Conservation (phyloP, 2,113 vertebrate species). For the Corythoichthys intestinalis region DNA sequence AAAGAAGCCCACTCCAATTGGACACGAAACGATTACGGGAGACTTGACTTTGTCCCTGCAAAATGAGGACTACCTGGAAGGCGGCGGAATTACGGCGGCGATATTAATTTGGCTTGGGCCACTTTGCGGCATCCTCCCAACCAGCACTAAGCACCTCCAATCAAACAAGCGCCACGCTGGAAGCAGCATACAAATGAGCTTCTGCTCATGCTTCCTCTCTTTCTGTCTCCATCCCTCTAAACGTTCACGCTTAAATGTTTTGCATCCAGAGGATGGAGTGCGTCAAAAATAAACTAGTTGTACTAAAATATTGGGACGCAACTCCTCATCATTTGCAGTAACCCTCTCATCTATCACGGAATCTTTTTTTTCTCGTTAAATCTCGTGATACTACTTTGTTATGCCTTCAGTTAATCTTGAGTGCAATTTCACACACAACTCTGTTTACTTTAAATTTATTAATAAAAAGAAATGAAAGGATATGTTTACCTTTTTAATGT, state of each 20-base stretch:
- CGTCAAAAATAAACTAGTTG: no score
- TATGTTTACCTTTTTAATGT: no score
- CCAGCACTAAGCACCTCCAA: slow-evolving; percentile 63
- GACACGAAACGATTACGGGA: background rate
- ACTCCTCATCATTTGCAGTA: no score
- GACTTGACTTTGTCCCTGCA: background rate
- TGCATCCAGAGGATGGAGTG: background rate
- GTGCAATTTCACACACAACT: no score
- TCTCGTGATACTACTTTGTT: no score
- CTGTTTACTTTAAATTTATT: no score
- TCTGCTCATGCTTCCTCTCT: slow-evolving; percentile 29
- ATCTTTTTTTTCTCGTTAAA: no score
- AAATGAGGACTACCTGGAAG: slow-evolving; percentile 5
- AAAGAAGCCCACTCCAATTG: slow-evolving; percentile 4
- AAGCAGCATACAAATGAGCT: slow-evolving; percentile 73
- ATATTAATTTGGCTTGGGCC: slow-evolving; percentile 48
- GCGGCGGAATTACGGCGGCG: background rate
- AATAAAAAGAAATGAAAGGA: no score
- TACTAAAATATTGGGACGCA: no score
- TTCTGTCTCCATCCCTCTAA: slow-evolving; percentile 52
- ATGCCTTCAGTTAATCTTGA: no score
- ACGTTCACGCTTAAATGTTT: slow-evolving; percentile 33
- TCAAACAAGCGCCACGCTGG: slow-evolving; percentile 66
- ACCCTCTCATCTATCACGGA: no score
- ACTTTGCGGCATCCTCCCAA: slow-evolving; percentile 57